Base-by-base conservation (phyloP, 2,797 vertebrate species). In the Danio albolineatus region DNA sequence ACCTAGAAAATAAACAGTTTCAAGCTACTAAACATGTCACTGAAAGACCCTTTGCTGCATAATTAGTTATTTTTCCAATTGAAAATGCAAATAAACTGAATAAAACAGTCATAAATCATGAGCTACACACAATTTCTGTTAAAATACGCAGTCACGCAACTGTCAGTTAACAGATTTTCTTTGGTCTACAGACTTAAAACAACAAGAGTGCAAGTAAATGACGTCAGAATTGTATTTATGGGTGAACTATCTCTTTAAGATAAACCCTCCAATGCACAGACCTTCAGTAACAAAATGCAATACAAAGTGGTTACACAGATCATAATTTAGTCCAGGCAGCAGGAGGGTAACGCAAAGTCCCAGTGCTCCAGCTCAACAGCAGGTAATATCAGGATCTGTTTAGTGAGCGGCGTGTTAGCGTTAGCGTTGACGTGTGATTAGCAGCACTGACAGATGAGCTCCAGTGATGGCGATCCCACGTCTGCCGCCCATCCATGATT, bases 391-490 rank as follows among this genome's bases (percentile, higher is more conserved):
- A 84, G 73, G 79, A 83, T 83, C 78, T 73, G 69, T 73, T 86
- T 73, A 46, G 82, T 85, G 69, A 85, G 80, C 73, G 84, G 66
- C 87, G 84, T 86, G 41, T 73, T 54, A 36, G 74, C 36, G 28
- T 28, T 1, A 28, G 28, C 28, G 75, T 64, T 86, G 80, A 87
- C 59, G 38, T 85, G 83, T 90, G 89, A 92, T 93, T 86, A 92
- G 66, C 73, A 46, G 78, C 83, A 66, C 83, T 90, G 89, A 92
- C 91, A 90, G 89, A 90, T 88, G 84, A 89, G 86, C 83, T 81
- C 65, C 83, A 87, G 83, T 82, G 81, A 79, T 48, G 83, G 66
- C 78, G 76, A 88, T 88, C 88, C 79, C 89, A 88, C 81, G 46
- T 78, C 84, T 76, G 67, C 73, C 71, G 62, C 66, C 74, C 54